A percentile compares a stretch with the other conserved stretches of the same genome.
These are phyloP conservation scores for Venturia canescens DNA, from an alignment of 1,140 invertebrate species.

Conservation along the genomic window DNA sequence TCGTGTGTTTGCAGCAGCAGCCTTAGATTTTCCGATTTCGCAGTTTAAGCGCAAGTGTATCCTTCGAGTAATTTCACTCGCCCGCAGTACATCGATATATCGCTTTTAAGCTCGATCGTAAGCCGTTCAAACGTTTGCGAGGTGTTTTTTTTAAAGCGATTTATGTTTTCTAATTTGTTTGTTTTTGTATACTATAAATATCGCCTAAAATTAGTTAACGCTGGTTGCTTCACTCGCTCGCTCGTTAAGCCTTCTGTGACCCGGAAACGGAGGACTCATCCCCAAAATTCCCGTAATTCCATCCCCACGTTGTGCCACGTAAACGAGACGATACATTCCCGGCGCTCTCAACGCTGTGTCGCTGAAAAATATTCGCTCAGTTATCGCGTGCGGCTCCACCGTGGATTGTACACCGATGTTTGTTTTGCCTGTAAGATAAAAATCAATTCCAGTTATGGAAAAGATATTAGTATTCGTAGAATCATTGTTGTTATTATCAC, in stretches of 20 bases:
- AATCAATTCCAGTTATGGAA: constrained; percentile 27
- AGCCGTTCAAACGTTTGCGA: constrained; percentile 32
- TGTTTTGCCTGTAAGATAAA: constrained; percentile 55
- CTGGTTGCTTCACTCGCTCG: not conserved
- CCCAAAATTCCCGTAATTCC: constrained; percentile 79
- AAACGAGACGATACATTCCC: constrained; percentile 85
- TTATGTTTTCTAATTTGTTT: too few species aligned
- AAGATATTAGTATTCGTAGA: too few species aligned
- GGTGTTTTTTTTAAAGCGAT: constrained; percentile 4
- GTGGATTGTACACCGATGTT: constrained; percentile 19
- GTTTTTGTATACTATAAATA: too few species aligned
- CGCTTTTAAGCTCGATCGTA: not conserved
- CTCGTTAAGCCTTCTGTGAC: constrained; percentile 56
- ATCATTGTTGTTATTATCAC: too few species aligned
- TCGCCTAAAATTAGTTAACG: constrained; percentile 12
- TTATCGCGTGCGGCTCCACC: constrained; percentile 58
- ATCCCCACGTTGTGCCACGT: constrained; percentile 84
- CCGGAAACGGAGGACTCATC: constrained; percentile 77
- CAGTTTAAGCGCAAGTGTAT: not conserved
- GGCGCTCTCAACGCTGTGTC: constrained; percentile 80
- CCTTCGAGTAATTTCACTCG: not conserved
- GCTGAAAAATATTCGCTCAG: constrained; percentile 78
- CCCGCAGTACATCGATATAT: not conserved
- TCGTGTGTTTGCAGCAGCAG: not conserved
- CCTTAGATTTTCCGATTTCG: constrained; percentile 4